These are phyloP conservation scores for Sylvia atricapilla DNA, from an alignment of 2,113 vertebrate genomes.

Conservation along the genomic window DNA sequence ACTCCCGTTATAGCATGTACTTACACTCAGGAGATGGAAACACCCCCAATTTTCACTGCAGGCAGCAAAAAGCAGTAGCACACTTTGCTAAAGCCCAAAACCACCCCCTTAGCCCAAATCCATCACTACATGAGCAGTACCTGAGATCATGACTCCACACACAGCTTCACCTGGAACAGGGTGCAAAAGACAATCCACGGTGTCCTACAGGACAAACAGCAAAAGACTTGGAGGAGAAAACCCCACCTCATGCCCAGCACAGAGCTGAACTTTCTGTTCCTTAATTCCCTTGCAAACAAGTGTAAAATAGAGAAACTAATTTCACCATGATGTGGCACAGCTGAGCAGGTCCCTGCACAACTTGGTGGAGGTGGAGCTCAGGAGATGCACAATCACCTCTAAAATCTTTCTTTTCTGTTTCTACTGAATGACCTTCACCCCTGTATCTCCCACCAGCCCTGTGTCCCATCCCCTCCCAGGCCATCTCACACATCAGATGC, in stretches of 20 bases:
- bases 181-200: rapidly evolving
- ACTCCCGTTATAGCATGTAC: rapidly evolving
- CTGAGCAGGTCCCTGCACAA: not conserved
- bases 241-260: rapidly evolving
- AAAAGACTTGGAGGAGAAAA: rapidly evolving
- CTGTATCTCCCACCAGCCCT: not conserved
- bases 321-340: not conserved
- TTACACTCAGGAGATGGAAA: not conserved
- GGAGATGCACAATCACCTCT: not conserved
- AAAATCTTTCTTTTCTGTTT: not conserved
- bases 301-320: not conserved
- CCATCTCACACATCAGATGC: not conserved
- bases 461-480: not conserved
- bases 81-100: not conserved
- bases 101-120: rapidly evolving
- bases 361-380: not conserved
- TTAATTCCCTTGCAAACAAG: not conserved
- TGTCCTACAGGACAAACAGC: not conserved
- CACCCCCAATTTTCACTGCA: rapidly evolving
- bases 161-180: not conserved
- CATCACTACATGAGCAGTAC: not conserved
- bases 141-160: rapidly evolving
- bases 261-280: rapidly evolving
- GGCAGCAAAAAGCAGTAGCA: not conserved
- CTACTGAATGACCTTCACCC: not conserved